Base-by-base conservation (phyloP, 2,888 invertebrate genomes). In the Troides aeacus region DNA sequence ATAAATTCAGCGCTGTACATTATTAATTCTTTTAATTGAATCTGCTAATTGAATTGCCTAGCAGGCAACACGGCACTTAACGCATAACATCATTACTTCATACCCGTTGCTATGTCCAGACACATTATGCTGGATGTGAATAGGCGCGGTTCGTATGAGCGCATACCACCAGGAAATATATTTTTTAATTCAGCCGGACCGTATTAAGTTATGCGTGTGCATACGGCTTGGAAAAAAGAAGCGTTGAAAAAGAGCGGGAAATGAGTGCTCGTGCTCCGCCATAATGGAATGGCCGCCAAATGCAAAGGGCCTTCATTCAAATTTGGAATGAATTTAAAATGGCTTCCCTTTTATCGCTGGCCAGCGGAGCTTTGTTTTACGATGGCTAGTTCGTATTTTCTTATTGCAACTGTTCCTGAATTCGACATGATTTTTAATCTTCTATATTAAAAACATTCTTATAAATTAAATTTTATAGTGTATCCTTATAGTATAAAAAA, bases 251-350 rank as follows among this genome's bases (percentile, higher is more conserved):
- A 79, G 75, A 76, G 78, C 77, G 80, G 81, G 78, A 81, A 81
- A 81, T 77, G 78, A 78, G 78, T 76, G 79, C 76, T 74, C 79
- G 77, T 78, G 79, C 75, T 71, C 73, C 74, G 78, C 75, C 77
- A 77, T 80, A 79, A 79, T 77, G 73, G 75, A 76, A 74, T 76
- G 74, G 75, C 76, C 30, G 30, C 30, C 30, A 30, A 30, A 30
- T 30, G 30, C 30, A 30, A 77, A 71, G 78, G 72, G 76, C 74
- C 73, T 73, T 76, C 78, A 77, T 80, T 79, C 77, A 76, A 80
- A 80, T 76, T 78, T 79, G 72, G 77, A 79, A 77, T 75, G 73
- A 72, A 73, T 73, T 73, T 71, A 73, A 71, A 73, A 76, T 75
- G 74, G 69, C 69, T 67, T 72, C 69, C 46, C 57, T 74, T 70